Evolutionary conservation across 2,888 invertebrate genomes (phyloP), one percentile per base, ranked within the genome.

Genomic region (Epistrophe eligans): DNA sequence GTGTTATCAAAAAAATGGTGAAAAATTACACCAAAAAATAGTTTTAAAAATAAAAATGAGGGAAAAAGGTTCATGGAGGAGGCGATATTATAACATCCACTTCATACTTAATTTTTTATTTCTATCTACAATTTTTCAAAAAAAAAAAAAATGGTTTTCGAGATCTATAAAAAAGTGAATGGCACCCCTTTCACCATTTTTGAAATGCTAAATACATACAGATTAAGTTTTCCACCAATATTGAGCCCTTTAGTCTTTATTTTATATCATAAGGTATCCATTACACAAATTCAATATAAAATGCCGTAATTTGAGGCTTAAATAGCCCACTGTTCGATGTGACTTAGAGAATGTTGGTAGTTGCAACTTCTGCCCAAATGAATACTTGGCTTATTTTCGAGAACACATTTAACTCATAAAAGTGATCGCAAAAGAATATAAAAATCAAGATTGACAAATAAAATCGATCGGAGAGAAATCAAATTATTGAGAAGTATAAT

Each of bases 381-480:
- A 67, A 77, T 77, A n/a, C 13, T 72, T 80, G 80, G 40, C 55
- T 62, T 77, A 73, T 71, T 77, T 77, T 73, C 32, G 66, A 5
- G 55, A 76, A 57, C 70, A 45, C 74, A 84, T 76, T 79, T 55
- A 43, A 50, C 58, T 74, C 70, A 60, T 19, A 62, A 67, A 73
- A 73, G 74, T 62, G 62, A 70, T 79, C 71, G 58, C 57, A 19
- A 62, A 76, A 62, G 52, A 67, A 80, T 62, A 84, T 62, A 84
- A 62, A 80, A 71, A 71, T 77, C 28, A 50, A 81, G 38, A 79
- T 82, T 74, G 82, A 87, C 66, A 76, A 87, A 82, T 79, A 87
- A 87, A 87, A 76, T 87, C 87, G 79, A 87, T 82, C 85, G 82
- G 32, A 38, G 67, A 62, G 24, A 67, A 35, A 83, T 83, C 70